These are phyloP conservation scores for Eremobia ochroleuca DNA, from an alignment of 2,888 invertebrate genomes.

Conservation along the genomic window DNA sequence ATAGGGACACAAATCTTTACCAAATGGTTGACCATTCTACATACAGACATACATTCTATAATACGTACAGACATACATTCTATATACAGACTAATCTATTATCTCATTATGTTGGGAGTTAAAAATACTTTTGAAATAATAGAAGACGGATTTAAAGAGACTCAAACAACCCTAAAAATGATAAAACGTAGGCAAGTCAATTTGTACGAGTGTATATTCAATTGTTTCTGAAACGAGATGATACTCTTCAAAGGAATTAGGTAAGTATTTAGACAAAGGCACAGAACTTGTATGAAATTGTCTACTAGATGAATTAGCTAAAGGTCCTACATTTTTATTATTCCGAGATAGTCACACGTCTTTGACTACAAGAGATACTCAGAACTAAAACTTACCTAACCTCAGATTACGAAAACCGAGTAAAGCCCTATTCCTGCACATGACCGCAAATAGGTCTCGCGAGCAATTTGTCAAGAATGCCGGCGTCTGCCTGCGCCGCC, in stretches of 20 bases:
- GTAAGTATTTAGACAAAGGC: background rate
- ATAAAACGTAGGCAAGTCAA: background rate
- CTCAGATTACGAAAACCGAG: conserved; percentile 27
- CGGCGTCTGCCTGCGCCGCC: conserved; percentile 15
- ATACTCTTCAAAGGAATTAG: background rate
- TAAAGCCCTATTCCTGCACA: conserved; percentile 36
- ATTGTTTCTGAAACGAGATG: background rate
- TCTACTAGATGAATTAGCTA: background rate
- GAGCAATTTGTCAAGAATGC: conserved; percentile 63
- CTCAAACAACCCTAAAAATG: background rate
- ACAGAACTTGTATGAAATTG: background rate
- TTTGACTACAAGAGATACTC: background rate
- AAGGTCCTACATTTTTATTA: background rate
- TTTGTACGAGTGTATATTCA: background rate
- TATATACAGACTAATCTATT: background rate
- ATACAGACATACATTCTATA: too few species aligned
- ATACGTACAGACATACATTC: background rate
- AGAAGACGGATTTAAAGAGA: background rate
- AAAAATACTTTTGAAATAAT: background rate
- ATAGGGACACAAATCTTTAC: background rate
- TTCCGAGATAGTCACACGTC: background rate
- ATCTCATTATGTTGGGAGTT: background rate
- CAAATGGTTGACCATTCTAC: background rate
- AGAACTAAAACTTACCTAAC: background rate
- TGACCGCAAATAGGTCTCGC: conserved; percentile 44